A percentile compares a stretch with the other conserved stretches of the same genome.
Evolutionary conservation across 2,888 invertebrate species (phyloP).

Genomic region (Drosophila vallismaia): DNA sequence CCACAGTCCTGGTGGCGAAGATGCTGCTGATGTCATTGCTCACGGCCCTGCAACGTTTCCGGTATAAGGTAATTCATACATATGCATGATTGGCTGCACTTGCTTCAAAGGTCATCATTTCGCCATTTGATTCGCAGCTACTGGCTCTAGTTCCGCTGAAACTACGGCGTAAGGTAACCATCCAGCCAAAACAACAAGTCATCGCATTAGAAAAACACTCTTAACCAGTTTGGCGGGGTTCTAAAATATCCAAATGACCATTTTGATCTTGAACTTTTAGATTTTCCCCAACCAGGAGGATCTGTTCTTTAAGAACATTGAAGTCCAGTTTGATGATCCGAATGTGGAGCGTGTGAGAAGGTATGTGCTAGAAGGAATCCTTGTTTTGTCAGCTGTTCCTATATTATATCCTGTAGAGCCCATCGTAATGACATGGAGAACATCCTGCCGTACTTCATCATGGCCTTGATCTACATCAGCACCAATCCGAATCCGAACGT

Average conservation of each 20-base stretch:
- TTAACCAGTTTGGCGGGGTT: constrained; percentile 11
- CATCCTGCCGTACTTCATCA: constrained; percentile 86
- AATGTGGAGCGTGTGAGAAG: constrained; percentile 85
- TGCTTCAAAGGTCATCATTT: constrained; percentile 17
- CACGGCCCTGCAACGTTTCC: constrained; percentile 83
- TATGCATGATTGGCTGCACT: constrained; percentile 4
- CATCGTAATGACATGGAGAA: constrained; percentile 90
- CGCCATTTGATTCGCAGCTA: constrained; percentile 62
- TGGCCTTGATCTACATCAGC: constrained; percentile 86
- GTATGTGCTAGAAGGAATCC: constrained; percentile 45
- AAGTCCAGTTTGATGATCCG: constrained; percentile 83
- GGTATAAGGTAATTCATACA: constrained; percentile 80
- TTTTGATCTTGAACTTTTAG: constrained; percentile 77
- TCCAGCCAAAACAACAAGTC: constrained; percentile 2
- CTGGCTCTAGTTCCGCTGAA: constrained; percentile 65
- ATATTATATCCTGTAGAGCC: constrained; percentile 84
- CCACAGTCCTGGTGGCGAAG: constrained; percentile 83
- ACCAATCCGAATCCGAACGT: constrained; percentile 85
- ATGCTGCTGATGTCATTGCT: constrained; percentile 84
- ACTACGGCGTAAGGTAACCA: constrained; percentile 68
- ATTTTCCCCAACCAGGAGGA: constrained; percentile 86
- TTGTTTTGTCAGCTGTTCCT: too few relatives aligned
- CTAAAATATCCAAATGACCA: constrained; percentile 2
- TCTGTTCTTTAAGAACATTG: constrained; percentile 79
- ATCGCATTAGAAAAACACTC: constrained; percentile 3